These are phyloP conservation scores for Festucalex cinctus DNA, from an alignment of 2,113 vertebrate species.

Conservation along the genomic window DNA sequence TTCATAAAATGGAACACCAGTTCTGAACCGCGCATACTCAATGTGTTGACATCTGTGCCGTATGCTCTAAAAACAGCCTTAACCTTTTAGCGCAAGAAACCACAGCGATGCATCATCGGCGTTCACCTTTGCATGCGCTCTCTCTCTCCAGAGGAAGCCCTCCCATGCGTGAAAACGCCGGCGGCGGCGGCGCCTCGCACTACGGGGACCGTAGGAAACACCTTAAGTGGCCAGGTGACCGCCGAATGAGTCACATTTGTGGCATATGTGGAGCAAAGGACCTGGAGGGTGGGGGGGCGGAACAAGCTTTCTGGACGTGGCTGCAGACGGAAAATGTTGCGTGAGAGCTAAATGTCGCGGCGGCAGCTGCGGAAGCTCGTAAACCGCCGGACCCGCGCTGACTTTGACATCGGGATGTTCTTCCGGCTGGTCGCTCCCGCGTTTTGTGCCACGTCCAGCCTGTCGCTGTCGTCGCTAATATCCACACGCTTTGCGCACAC, in stretches of 20 bases:
- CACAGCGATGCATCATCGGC: neutral
- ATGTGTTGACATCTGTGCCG: neutral
- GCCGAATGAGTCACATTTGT: conserved; percentile 10
- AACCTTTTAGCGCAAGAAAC: conserved; percentile 7
- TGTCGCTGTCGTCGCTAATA: conserved; percentile 37
- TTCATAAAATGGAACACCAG: neutral
- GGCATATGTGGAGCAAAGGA: conserved; percentile 9
- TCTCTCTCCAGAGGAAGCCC: neutral
- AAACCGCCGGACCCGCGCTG: conserved; percentile 13
- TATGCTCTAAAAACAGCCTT: neutral
- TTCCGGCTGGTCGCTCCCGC: conserved; percentile 30
- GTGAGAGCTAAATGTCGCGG: conserved; percentile 47
- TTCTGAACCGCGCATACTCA: neutral
- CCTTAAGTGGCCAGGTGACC: conserved; percentile 38
- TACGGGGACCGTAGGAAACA: neutral
- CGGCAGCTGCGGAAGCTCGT: conserved; percentile 19
- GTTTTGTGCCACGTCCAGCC: conserved; percentile 14
- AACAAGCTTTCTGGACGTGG: conserved; percentile 6
- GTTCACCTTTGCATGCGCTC: conserved; percentile 8
- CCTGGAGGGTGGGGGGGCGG: conserved; percentile 13
- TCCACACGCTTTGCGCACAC: conserved; percentile 23
- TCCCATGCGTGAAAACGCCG: conserved; percentile 32
- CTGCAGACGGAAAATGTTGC: conserved; percentile 3
- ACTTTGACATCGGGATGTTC: conserved; percentile 17
- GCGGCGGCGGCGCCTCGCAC: conserved; percentile 3